A percentile compares a stretch with the other conserved stretches of the same genome.
Conservation (phyloP, 2,888 invertebrate genomes). For the Allophyes oxyacanthae region DNA sequence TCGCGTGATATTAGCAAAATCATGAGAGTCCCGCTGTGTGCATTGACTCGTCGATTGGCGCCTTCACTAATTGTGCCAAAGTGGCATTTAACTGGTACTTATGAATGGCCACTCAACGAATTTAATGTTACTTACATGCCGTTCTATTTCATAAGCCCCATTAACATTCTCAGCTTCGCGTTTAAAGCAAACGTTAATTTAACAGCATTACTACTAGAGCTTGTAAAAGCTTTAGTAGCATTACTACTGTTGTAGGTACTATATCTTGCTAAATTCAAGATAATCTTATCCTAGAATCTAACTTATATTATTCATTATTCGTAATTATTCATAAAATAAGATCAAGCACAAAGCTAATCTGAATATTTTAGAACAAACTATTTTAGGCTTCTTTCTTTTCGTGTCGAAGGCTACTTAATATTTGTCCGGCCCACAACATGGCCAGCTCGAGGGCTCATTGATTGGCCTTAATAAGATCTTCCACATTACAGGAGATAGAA, state of each 20-base stretch:
- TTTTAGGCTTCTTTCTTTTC: too few species aligned
- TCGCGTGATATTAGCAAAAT: constrained; percentile 37
- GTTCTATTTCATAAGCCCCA: constrained; percentile 57
- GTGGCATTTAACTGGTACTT: constrained; percentile 70
- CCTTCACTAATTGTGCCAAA: constrained; percentile 79
- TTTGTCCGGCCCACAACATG: too few species aligned
- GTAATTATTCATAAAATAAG: not conserved
- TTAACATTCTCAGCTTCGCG: constrained; percentile 53
- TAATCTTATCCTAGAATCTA: not conserved
- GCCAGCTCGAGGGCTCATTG: too few species aligned
- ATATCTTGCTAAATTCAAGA: not conserved
- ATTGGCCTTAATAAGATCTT: too few species aligned
- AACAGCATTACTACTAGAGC: constrained; percentile 4
- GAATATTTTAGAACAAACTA: too few species aligned
- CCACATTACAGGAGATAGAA: too few species aligned
- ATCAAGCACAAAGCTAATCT: not conserved
- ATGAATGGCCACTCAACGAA: constrained; percentile 75
- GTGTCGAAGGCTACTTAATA: too few species aligned
- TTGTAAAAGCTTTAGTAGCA: constrained; percentile 1
- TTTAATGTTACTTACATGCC: constrained; percentile 65
- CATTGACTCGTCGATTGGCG: constrained; percentile 67
- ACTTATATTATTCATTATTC: not conserved
- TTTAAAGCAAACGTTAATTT: constrained; percentile 25
- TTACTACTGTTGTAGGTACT: not conserved
- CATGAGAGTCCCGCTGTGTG: constrained; percentile 23